Evolutionary conservation across 2,113 vertebrate genomes (phyloP), one percentile per base, ranked within the genome.

Genomic region (Platanista minor): DNA sequence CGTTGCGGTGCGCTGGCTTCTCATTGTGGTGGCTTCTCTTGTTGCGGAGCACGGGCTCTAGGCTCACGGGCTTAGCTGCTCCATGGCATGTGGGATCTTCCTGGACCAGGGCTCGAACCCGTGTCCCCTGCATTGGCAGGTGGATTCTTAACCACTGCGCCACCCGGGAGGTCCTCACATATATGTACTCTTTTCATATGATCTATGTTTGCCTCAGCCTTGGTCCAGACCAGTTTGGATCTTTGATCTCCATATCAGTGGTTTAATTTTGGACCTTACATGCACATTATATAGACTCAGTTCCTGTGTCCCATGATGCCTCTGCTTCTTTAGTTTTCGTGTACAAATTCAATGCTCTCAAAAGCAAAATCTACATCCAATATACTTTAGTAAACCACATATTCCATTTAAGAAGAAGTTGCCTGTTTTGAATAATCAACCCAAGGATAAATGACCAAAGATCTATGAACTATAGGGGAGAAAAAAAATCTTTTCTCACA

Each of bases 401-500:
- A 36, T 94, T 36, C 89, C 72, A 95, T 2, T 86, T 86, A 64
- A 96, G 36, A 82, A 66, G 14, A 71, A 49, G 7, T 21, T 57
- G 31, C 15, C 20, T 74, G 36, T 80, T 75, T 25, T 29, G n/a
- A 13, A 39, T 17, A 31, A 41, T 71, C 36, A 52, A 17, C 1
- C 3, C 43, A 10, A 95, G 95, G 64, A 67, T 61, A 90, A 87
- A 93, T n/a, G 33, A 90, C 2, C 33, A 57, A 52, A 92, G 82
- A 87, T 0, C 39, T 87, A 15, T 0, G 1, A 83, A 90, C 7
- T 29, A 95, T 11, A 43, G 90, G 43, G 1, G 90, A 87, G 3
- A 3, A 94, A 3, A 94, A 27, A 27, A 84, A 97, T 39, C 91
- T 96, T 87, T 84, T 96, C 93, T 98, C 94, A 14, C 41, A 52